These are phyloP conservation scores for Todiramphus saurophagus DNA, from an alignment of 2,113 vertebrate species.

Conservation along the genomic window DNA sequence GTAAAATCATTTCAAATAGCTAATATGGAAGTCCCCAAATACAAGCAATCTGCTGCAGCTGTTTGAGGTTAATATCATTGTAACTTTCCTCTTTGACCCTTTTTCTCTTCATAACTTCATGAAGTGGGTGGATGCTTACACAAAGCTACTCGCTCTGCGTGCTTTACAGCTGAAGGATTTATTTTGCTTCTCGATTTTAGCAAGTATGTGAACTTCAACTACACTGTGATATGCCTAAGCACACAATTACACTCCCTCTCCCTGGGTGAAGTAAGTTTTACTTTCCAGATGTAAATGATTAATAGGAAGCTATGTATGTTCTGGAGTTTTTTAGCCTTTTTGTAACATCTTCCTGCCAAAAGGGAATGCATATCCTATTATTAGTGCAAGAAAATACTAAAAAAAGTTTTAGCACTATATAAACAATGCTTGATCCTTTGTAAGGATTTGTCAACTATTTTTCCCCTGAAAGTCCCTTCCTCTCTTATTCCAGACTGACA, in stretches of 20 bases:
- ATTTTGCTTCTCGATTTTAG: not conserved
- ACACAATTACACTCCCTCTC: not conserved
- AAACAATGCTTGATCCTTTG: not conserved
- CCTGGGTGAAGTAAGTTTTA: not conserved
- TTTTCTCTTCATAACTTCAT: not conserved
- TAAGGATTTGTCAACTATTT: not conserved
- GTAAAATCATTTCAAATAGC: not conserved
- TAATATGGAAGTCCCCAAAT: not conserved
- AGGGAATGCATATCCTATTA: not conserved
- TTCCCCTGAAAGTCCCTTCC: not conserved
- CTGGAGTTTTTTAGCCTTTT: not conserved
- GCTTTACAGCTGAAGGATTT: not conserved
- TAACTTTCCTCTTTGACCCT: not conserved
- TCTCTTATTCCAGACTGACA: not conserved
- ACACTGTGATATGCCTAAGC: not conserved
- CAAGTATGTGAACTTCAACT: not conserved
- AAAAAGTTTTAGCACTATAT: not conserved
- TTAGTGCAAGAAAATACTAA: not conserved
- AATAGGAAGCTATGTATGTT: not conserved
- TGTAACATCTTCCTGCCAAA: not conserved
- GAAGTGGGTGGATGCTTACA: not conserved
- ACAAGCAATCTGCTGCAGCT: not conserved
- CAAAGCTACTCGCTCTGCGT: not conserved
- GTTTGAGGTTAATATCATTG: not conserved
- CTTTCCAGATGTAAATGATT: not conserved